A percentile compares a stretch with the other conserved stretches of the same genome.
phyloP scores from a whole-genome alignment of 2,797 vertebrate species.

The Acanthornis magna region DNA sequence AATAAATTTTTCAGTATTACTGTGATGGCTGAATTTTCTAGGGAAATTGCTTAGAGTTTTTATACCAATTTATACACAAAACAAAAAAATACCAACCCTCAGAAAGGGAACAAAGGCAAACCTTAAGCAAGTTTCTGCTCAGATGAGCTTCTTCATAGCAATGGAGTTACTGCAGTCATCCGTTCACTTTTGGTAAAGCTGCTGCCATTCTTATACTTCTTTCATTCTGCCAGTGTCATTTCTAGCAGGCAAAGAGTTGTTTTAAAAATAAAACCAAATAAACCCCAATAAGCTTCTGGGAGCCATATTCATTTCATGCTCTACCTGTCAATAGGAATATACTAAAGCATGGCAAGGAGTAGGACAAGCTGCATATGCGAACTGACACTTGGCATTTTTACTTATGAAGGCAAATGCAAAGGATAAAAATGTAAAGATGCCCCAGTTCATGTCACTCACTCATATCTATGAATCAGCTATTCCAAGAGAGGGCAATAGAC shows the following conservation, averaged over 20 bases:
- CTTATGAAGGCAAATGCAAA: neutral
- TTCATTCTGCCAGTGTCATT: neutral
- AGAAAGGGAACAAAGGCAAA: neutral
- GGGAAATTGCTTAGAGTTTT: neutral
- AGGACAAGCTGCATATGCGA: neutral
- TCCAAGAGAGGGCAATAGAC: neutral
- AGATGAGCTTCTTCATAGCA: neutral
- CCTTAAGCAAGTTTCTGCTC: neutral
- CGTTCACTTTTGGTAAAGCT: neutral
- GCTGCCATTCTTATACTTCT: neutral
- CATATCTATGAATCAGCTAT: neutral
- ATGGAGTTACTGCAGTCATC: neutral
- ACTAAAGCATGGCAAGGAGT: neutral
- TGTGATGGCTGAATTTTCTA: neutral
- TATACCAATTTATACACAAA: neutral
- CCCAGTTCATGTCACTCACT: neutral
- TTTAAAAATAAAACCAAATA: neutral
- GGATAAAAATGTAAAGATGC: neutral
- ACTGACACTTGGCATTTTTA: neutral
- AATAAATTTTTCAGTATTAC: neutral
- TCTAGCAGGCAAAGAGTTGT: neutral
- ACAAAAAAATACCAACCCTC: neutral
- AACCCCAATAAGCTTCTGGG: neutral
- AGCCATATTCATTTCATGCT: neutral
- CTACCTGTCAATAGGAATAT: neutral